These are phyloP conservation scores for Pristionchus fissidentatus DNA, from an alignment of 2,888 invertebrate genomes.

Conservation along the genomic window DNA sequence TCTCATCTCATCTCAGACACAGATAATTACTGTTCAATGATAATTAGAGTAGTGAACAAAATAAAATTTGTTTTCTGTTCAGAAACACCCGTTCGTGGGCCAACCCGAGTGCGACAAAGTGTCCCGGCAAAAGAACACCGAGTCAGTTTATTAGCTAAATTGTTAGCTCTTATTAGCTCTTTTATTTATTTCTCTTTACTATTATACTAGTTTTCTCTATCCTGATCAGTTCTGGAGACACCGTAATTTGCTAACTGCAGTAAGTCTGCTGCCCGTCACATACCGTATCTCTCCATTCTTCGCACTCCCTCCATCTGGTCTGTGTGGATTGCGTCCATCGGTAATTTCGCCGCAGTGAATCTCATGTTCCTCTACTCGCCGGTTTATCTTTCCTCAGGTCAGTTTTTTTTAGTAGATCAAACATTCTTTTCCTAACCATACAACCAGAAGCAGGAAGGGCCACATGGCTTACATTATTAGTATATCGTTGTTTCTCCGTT, in stretches of 20 bases:
- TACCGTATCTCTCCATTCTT: slow-evolving; percentile 60
- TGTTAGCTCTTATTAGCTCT: too few relatives aligned
- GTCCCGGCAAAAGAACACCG: slow-evolving; percentile 59
- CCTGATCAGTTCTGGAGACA: too few relatives aligned
- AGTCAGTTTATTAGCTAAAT: too few relatives aligned
- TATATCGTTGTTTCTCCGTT: background rate
- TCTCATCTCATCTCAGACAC: too few relatives aligned
- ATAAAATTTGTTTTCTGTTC: background rate
- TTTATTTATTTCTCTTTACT: too few relatives aligned
- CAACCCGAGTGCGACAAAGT: slow-evolving; percentile 65
- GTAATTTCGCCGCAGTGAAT: slow-evolving; percentile 67
- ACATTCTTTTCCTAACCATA: background rate
- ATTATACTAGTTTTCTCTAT: too few relatives aligned
- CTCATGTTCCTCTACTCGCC: slow-evolving; percentile 68
- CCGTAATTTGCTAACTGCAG: too few relatives aligned
- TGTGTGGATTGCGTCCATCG: slow-evolving; percentile 66
- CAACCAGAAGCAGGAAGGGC: too few relatives aligned
- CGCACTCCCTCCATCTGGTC: slow-evolving; percentile 64
- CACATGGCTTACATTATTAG: background rate
- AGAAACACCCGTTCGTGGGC: slow-evolving; percentile 68
- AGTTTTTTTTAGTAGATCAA: background rate
- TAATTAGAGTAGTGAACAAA: background rate
- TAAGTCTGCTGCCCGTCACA: background rate
- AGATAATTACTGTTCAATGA: too few relatives aligned
- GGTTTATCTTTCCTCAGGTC: slow-evolving; percentile 54